Evolutionary conservation across 2,797 vertebrate genomes (phyloP).

Genomic region (Galaxias olidus): DNA sequence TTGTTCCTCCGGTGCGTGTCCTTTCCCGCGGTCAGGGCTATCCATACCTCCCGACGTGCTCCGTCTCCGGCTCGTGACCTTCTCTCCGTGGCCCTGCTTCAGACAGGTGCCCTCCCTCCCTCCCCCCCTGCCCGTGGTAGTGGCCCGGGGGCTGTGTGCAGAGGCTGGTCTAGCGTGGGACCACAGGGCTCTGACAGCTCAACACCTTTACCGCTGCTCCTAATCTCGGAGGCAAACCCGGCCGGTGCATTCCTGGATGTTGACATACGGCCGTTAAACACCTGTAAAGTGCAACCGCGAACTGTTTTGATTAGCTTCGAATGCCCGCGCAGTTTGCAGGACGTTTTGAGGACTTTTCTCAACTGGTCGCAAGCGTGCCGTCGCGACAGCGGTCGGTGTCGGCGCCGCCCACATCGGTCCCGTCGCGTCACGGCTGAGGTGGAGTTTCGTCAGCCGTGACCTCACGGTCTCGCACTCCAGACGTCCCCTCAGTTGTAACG

Average conservation of each 20-base stretch:
- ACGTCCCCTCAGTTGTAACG: not conserved
- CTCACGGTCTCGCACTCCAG: constrained; percentile 14
- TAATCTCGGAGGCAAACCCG: too few relatives aligned
- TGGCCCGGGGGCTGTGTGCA: not conserved
- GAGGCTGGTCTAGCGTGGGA: too few relatives aligned
- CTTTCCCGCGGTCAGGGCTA: constrained; percentile 18
- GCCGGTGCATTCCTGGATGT: too few relatives aligned
- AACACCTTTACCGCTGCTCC: too few relatives aligned
- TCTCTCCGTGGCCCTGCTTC: constrained; percentile 24
- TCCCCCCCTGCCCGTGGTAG: constrained; percentile 18
- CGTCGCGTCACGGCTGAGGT: not conserved
- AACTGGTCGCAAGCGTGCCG: too few relatives aligned
- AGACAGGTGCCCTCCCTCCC: constrained; percentile 20
- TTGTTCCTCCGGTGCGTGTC: constrained; percentile 38
- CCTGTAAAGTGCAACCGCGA: too few relatives aligned
- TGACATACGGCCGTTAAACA: too few relatives aligned
- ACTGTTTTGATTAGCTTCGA: too few relatives aligned
- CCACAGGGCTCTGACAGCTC: too few relatives aligned
- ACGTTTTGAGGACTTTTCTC: too few relatives aligned
- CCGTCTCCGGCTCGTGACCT: not conserved
- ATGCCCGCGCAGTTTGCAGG: too few relatives aligned
- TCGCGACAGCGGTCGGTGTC: too few relatives aligned
- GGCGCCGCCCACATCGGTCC: not conserved
- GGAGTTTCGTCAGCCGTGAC: not conserved
- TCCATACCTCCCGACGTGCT: constrained; percentile 33